Conservation (phyloP, 1,140 invertebrate species). For the Drosophila neocordata region DNA sequence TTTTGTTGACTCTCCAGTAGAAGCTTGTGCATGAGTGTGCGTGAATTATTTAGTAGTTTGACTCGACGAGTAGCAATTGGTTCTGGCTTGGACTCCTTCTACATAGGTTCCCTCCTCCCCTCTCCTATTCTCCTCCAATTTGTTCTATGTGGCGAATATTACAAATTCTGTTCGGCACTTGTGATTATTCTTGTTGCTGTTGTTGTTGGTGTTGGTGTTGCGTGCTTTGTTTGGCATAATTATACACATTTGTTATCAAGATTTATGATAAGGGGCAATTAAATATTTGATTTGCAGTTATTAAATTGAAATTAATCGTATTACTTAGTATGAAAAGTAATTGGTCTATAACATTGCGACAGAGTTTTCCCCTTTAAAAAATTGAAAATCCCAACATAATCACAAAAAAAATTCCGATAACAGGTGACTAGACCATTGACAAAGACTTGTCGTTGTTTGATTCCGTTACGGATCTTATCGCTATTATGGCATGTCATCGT, state of each 20-base stretch:
- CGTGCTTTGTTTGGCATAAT: slow-evolving; percentile 39
- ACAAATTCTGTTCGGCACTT: slow-evolving; percentile 40
- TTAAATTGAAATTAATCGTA: slow-evolving; percentile 42
- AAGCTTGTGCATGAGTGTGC: slow-evolving; percentile 28
- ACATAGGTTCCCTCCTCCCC: too few relatives aligned
- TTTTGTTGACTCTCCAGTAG: slow-evolving; percentile 34
- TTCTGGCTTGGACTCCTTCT: not conserved
- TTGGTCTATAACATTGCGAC: slow-evolving; percentile 11
- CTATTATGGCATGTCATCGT: slow-evolving; percentile 11
- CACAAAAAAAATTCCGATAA: slow-evolving; percentile 2
- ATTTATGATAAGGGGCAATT: slow-evolving; percentile 37
- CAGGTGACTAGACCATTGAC: slow-evolving; percentile 29
- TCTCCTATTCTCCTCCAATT: not conserved
- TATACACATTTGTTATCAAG: slow-evolving; percentile 52
- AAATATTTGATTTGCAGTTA: slow-evolving; percentile 67
- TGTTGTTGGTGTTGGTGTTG: not conserved
- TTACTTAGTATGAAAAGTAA: slow-evolving; percentile 15
- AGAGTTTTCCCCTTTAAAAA: slow-evolving; percentile 1
- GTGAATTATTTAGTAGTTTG: slow-evolving; percentile 59
- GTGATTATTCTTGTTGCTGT: slow-evolving; percentile 4
- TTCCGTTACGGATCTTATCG: slow-evolving; percentile 16
- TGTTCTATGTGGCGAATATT: slow-evolving; percentile 25
- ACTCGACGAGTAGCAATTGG: not conserved
- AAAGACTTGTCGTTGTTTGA: slow-evolving; percentile 32
- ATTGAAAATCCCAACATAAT: not conserved